Evolutionary conservation across 2,888 invertebrate species (phyloP), one percentile per base, ranked within the genome.

Genomic region (Malacosoma neustria): DNA sequence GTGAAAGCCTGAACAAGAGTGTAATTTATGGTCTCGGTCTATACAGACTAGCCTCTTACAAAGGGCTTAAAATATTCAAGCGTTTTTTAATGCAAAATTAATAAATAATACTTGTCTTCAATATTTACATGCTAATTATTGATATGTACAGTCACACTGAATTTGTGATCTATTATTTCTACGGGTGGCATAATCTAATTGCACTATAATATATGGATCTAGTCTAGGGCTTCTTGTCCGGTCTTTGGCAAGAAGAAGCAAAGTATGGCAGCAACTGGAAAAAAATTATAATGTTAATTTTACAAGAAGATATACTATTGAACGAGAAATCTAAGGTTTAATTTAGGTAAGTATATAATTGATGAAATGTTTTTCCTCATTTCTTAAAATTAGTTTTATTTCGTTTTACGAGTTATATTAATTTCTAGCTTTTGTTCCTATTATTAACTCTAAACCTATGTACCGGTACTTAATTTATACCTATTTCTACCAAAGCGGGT

Each of bases 201-300:
- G 56, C 71, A 72, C 72, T 79, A 77, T 57, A 61, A 61, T 42
- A 42, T 52, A 49, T 57, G 46, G 34, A 51, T 56, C 71, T 87
- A 91, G 66, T 91, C 91, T 67, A 93, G 72, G 30, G 92, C 91
- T 59, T 91, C 91, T 62, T 90, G 89, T 51, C 93, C 93, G 42
- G 93, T 93, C 73, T 88, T 91, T 57, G 93, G 93, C 66, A 93
- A 85, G 67, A 92, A 81, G 75, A 92, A 88, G 72, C 93, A 93
- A 48, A 93, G 85, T 45, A 92, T 68, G 43, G 91, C 93, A 77
- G 92, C 91, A 57, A 89, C 93, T 93, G 82, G 29, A 88, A 88
- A 47, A 29, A 39, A 51, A 63, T 47, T 51, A 14, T 5, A 12
- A 4, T 2, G 22, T 22, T 22, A 6, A 22, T 22, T n/a, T n/a